Conservation (phyloP, 2,888 invertebrate species). For the Lypha dubia region DNA sequence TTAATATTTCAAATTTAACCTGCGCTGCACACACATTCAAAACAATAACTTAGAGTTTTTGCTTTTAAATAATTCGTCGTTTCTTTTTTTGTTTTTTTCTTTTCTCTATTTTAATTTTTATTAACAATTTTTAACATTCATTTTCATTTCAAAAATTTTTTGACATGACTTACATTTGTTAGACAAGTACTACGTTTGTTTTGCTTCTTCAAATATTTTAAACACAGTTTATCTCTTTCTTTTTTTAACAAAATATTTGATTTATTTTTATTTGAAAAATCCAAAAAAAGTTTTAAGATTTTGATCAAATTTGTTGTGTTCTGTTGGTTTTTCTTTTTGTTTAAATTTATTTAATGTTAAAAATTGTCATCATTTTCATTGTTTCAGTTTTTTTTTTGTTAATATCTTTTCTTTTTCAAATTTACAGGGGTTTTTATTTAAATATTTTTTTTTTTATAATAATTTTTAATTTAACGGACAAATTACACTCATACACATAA, state of each 20-base stretch:
- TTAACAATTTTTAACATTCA: conserved; percentile 61
- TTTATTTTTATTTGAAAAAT: conserved; percentile 67
- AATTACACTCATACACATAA: conserved; percentile 78
- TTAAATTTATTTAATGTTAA: conserved; percentile 73
- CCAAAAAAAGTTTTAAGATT: conserved; percentile 38
- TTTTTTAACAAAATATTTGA: conserved; percentile 78
- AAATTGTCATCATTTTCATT: conserved; percentile 73
- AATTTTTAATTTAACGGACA: conserved; percentile 77
- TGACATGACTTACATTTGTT: conserved; percentile 59
- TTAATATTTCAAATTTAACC: conserved; percentile 34
- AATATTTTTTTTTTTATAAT: conserved; percentile 25
- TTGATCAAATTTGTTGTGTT: conserved; percentile 68
- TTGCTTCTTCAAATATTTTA: conserved; percentile 75
- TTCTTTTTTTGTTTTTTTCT: conserved; percentile 12
- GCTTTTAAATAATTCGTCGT: conserved; percentile 56
- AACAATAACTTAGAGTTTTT: conserved; percentile 60
- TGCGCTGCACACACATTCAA: conserved; percentile 57
- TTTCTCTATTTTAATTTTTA: neutral
- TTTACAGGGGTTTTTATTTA: conserved; percentile 73
- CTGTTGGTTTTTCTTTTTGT: conserved; percentile 40
- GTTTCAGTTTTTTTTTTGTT: conserved; percentile 69
- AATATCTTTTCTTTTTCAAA: conserved; percentile 74
- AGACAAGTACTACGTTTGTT: conserved; percentile 63
- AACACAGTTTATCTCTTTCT: conserved; percentile 75
- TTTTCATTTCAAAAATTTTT: conserved; percentile 21